Base-by-base conservation (phyloP, 2,888 invertebrate genomes). In the Chalcis sispes region DNA sequence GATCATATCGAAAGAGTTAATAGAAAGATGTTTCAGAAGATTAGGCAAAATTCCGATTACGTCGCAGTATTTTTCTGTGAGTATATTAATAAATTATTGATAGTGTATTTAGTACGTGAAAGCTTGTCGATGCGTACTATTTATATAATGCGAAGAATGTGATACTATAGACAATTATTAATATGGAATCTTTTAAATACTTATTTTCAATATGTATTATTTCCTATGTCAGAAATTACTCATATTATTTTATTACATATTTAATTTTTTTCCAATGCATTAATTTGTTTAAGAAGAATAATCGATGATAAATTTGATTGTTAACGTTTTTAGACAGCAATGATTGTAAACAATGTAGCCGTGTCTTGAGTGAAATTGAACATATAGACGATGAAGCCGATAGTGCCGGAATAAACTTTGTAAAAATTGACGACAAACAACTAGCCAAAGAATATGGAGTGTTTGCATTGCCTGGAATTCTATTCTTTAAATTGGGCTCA, bases 341-440 rank as follows among this genome's bases (percentile, higher is more conserved):
- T 91, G 96, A 97, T 90, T 97, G 97, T 91, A 97, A 96, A 89
- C 97, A 97, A 89, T 97, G 97, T 87, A 95, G 95, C 81, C 92
- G 94, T 86, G 97, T 97, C 29, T 90, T 97, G 81, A 91, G 93
- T 46, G 96, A 96, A 89, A 94, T 97, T 80, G 97, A 97, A 85
- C 96, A 96, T 88, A 97, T 97, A 82, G 97, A 97, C 84, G 97
- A 97, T 85, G 97, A 97, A 81, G 97, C 96, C 0, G 96, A 97
- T 85, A 92, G 93, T 20, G 95, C 95, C 2, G 96, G 96, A 5
- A 97, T 97, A 79, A 96, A 97, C 86, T 97, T 97, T 83, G 96
- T 97, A 2, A 96, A 97, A 89, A 95, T 97, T 82, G 96, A 97
- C 82, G 96, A 97, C 85, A 94, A 94, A 81, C 92, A 94, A 82